These are phyloP conservation scores for Notocelia uddmanniana DNA, from an alignment of 2,888 invertebrate species.

Conservation along the genomic window DNA sequence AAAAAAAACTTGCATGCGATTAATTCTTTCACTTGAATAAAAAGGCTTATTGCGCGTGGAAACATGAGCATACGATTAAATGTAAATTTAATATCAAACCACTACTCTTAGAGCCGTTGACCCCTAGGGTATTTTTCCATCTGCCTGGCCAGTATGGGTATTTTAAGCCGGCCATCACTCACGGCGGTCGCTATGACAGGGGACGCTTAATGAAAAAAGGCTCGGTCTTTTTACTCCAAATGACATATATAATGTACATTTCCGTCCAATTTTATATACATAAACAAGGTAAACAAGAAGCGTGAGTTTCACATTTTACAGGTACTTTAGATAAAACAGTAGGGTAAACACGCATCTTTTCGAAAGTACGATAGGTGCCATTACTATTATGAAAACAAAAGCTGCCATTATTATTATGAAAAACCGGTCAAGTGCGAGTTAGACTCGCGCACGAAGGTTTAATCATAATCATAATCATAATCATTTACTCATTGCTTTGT, in stretches of 20 bases:
- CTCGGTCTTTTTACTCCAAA: constrained; percentile 4
- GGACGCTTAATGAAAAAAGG: constrained; percentile 36
- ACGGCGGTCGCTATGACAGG: constrained; percentile 29
- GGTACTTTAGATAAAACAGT: not conserved
- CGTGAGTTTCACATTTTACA: not conserved
- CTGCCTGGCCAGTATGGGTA: constrained; percentile 11
- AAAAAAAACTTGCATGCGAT: too few relatives aligned
- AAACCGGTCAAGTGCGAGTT: too few relatives aligned
- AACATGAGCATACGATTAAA: not conserved
- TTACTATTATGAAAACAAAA: too few relatives aligned
- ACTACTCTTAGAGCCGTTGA: not conserved
- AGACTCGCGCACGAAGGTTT: too few relatives aligned
- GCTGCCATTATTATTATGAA: too few relatives aligned
- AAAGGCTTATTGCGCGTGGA: too few relatives aligned
- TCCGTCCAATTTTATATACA: not conserved
- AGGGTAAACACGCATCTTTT: too few relatives aligned
- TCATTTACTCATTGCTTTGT: too few relatives aligned
- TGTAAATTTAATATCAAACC: not conserved
- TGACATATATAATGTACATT: too few relatives aligned
- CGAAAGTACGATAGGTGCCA: too few relatives aligned
- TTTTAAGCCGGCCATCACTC: constrained; percentile 38
- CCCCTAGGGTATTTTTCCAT: constrained; percentile 22
- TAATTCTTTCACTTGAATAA: too few relatives aligned
- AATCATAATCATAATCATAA: too few relatives aligned
- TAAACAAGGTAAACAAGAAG: not conserved